These are phyloP conservation scores for Heterodera filipjevi DNA, from an alignment of 2,888 invertebrate genomes.

Conservation along the genomic window DNA sequence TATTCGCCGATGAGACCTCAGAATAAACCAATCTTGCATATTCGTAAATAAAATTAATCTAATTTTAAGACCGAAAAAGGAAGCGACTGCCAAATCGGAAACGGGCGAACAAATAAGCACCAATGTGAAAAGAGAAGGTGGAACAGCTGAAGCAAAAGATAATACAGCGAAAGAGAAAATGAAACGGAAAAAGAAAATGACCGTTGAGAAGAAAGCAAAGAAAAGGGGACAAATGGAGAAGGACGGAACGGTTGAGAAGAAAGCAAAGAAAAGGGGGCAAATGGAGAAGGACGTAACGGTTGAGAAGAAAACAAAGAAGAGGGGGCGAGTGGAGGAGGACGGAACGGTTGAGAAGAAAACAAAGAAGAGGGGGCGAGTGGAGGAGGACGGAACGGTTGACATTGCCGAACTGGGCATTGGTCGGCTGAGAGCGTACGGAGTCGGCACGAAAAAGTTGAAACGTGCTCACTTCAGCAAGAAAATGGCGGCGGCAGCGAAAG, in stretches of 20 bases:
- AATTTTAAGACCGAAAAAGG: constrained; percentile 22
- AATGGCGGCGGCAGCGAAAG: neutral
- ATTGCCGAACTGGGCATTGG: constrained; percentile 73
- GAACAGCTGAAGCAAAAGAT: constrained; percentile 22
- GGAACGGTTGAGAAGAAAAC: neutral
- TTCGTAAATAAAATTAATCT: constrained; percentile 18
- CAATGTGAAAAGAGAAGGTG: constrained; percentile 32
- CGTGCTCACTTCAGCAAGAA: constrained; percentile 32
- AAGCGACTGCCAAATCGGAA: neutral
- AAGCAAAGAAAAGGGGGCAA: constrained; percentile 26
- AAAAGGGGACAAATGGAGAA: constrained; percentile 29
- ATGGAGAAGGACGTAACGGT: too few relatives aligned
- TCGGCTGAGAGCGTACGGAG: constrained; percentile 84
- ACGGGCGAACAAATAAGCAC: constrained; percentile 10
- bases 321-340: constrained; percentile 1
- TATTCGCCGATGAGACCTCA: too few relatives aligned
- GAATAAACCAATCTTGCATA: too few relatives aligned
- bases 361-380: constrained; percentile 4
- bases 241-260: constrained; percentile 4
- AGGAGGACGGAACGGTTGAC: constrained; percentile 7
- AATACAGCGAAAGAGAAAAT: neutral
- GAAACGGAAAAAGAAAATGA: constrained; percentile 19
- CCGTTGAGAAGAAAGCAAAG: neutral
- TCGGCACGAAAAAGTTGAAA: constrained; percentile 83
- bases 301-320: constrained; percentile 16